Percentiles rank a stretch among this genome's conserved stretches.
Conservation (phyloP, 2,888 invertebrate species). For the Hyposoter didymator region DNA sequence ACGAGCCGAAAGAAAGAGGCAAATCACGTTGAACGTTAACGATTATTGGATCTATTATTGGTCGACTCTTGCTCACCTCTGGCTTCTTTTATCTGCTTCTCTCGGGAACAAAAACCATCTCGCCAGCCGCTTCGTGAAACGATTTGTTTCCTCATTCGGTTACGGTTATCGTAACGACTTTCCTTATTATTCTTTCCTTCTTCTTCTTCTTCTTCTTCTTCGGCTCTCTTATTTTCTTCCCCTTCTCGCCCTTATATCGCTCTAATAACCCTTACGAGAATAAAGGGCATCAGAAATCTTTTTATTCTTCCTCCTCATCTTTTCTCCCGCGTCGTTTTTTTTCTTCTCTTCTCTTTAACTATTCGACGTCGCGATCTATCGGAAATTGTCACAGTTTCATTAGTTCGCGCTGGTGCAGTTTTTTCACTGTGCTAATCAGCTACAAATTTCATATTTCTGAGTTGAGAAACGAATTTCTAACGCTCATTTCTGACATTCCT, state of each 20-base stretch:
- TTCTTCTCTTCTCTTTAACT: neutral
- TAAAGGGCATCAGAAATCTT: neutral
- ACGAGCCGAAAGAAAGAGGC: constrained; percentile 27
- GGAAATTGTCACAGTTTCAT: neutral
- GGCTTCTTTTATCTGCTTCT: constrained; percentile 7
- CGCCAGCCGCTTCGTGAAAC: neutral
- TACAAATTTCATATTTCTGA: too few relatives aligned
- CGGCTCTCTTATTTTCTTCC: neutral
- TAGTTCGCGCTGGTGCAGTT: neutral
- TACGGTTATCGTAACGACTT: constrained; percentile 54
- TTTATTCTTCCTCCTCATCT: neutral
- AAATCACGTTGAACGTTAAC: constrained; percentile 59
- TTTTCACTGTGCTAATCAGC: neutral
- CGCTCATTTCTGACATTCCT: too few relatives aligned
- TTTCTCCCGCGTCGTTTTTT: neutral
- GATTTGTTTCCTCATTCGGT: constrained; percentile 49
- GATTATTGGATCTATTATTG: constrained; percentile 61
- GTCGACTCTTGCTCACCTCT: constrained; percentile 32
- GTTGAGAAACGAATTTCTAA: too few relatives aligned
- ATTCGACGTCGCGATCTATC: neutral
- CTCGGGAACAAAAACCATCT: constrained; percentile 25
- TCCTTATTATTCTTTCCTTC: constrained; percentile 20
- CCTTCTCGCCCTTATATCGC: neutral
- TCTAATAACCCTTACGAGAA: constrained; percentile 13
- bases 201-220: constrained; percentile 11